Evolutionary conservation across 2,888 invertebrate genomes (phyloP), one percentile per base, ranked within the genome.

Genomic region (Cyclophora albipunctata): DNA sequence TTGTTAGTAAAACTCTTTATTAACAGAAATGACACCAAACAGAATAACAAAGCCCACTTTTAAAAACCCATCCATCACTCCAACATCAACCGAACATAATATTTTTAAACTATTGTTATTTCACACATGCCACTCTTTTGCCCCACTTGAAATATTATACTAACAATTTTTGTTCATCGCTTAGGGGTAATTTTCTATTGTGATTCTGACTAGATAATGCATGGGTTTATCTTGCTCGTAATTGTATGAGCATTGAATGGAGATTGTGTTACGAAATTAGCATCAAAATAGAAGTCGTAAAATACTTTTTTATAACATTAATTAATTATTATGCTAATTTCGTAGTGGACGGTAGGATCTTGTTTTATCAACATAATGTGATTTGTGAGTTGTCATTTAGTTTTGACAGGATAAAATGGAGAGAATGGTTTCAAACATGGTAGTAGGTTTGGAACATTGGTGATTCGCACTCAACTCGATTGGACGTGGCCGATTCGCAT

Each of bases 141-240:
- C 74, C 84, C 87, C 69, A 76, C 81, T 79, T 78, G 87, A 84
- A 88, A 88, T 81, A 84, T 84, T 84, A 88, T 81, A 83, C 82
- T 84, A 76, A 81, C 83, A 77, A 83, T 81, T 85, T 84, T 80
- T 78, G 76, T 77, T 61, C 60, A 57, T 58, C 54, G 60, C 63
- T 63, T 74, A 71, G 84, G 83, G 84, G 83, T 82, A 78, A 80
- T 81, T 75, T 78, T 75, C 73, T 65, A 78, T 85, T 85, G 85
- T 85, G 53, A 59, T 62, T 57, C 80, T 37, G 80, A 85, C 81
- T 83, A 87, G 88, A 88, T 87, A 88, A 88, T 87, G 82, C 82
- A 84, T 81, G 84, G 86, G 84, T 81, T 84, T 85, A 84, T 85
- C 78, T 73, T 72, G 66, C 72, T 73, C 71, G 79, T 84, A 85